Conservation (phyloP, 2,888 invertebrate species). For the Acanthosoma haemorrhoidale region DNA sequence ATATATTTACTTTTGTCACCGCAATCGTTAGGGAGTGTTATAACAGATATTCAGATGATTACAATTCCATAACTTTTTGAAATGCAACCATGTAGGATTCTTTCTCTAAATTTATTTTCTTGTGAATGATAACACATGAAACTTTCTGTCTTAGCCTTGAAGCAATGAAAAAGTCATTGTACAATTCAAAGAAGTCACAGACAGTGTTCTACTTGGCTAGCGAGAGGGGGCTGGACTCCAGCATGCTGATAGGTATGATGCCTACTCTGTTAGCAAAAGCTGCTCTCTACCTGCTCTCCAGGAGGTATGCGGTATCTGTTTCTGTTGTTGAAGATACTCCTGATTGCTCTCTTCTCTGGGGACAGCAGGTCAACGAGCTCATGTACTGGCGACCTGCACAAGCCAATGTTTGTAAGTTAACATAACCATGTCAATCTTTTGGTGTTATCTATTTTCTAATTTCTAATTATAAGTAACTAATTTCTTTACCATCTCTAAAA, state of each 20-base stretch:
- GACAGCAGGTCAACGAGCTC: slow-evolving; percentile 58
- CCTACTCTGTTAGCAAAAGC: slow-evolving; percentile 55
- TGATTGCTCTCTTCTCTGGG: slow-evolving; percentile 54
- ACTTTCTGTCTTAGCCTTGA: slow-evolving; percentile 13
- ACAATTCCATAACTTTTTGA: too few relatives aligned
- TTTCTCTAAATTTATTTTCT: background rate
- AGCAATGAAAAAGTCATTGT: background rate
- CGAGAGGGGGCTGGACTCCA: slow-evolving; percentile 52
- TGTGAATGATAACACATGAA: background rate
- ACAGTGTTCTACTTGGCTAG: slow-evolving; percentile 53
- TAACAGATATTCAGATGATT: too few relatives aligned
- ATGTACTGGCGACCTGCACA: slow-evolving; percentile 71
- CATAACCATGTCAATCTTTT: too few relatives aligned
- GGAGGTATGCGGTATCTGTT: slow-evolving; percentile 46
- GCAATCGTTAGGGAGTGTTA: too few relatives aligned
- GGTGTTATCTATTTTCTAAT: too few relatives aligned
- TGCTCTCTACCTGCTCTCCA: slow-evolving; percentile 59
- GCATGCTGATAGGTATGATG: slow-evolving; percentile 57
- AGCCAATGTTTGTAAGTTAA: slow-evolving; percentile 64
- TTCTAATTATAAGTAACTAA: too few relatives aligned
- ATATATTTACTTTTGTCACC: too few relatives aligned
- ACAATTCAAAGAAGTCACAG: slow-evolving; percentile 44
- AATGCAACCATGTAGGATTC: too few relatives aligned
- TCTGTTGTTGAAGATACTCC: slow-evolving; percentile 9
- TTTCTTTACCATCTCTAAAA: too few relatives aligned